Evolutionary conservation across 1,140 invertebrate genomes (phyloP).

Genomic region (Saxidomus purpurata): DNA sequence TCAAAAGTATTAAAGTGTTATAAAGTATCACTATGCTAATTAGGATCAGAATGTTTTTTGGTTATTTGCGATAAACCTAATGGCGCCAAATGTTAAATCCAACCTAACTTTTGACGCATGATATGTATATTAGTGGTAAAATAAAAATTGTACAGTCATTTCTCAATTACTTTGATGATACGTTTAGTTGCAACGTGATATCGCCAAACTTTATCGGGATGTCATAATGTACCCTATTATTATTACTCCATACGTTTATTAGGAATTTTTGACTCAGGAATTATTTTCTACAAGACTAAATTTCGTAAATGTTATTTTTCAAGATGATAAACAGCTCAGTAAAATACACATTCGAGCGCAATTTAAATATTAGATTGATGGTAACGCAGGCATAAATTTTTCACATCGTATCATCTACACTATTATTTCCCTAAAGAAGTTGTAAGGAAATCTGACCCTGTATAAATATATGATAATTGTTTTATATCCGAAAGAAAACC

Average conservation of each 20-base stretch:
- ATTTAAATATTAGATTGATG: not conserved
- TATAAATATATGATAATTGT: no score
- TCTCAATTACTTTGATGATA: slow-evolving; percentile 36
- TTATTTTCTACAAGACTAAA: slow-evolving; percentile 9
- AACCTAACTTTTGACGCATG: not conserved
- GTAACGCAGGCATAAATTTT: not conserved
- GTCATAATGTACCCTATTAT: slow-evolving; percentile 25
- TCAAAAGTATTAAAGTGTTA: slow-evolving; percentile 12
- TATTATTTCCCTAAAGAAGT: no score
- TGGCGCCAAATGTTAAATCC: slow-evolving; percentile 17
- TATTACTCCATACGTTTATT: not conserved
- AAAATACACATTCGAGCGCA: not conserved
- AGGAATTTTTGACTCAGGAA: not conserved
- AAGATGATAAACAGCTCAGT: not conserved
- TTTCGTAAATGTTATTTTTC: slow-evolving; percentile 1
- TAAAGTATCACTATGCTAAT: slow-evolving; percentile 19
- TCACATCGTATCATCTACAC: not conserved
- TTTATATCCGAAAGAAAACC: no score
- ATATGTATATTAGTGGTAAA: slow-evolving; percentile 21
- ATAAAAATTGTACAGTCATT: slow-evolving; percentile 32
- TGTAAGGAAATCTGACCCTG: no score
- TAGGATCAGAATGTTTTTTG: not conserved
- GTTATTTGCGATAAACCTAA: not conserved
- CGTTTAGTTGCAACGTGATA: not conserved
- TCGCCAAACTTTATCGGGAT: not conserved